Evolutionary conservation across 2,113 vertebrate genomes (phyloP).

Genomic region (Phalacrocorax pelagicus): DNA sequence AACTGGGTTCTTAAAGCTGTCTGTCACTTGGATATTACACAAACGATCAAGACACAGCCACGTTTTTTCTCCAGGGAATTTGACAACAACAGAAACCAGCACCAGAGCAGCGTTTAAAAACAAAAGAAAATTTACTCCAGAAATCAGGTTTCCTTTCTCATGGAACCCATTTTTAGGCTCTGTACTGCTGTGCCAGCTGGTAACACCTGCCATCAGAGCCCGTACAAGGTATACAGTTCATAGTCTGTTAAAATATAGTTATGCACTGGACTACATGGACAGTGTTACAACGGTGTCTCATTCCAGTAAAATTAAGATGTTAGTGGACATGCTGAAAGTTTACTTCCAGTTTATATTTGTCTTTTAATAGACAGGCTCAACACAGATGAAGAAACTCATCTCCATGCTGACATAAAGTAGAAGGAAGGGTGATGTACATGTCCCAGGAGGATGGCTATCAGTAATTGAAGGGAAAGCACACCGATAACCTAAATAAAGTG

Average conservation of each 20-base stretch:
- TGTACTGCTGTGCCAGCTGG: neutral
- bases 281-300: neutral
- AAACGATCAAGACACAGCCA: neutral
- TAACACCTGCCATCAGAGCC: neutral
- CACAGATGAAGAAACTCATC: neutral
- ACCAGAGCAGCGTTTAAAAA: neutral
- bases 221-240: too few species aligned
- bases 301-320: neutral
- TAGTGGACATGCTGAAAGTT: neutral
- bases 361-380: neutral
- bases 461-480: neutral
- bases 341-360: neutral
- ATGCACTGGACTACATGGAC: neutral
- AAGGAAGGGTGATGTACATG: neutral
- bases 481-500: neutral
- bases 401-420: neutral
- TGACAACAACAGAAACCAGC: neutral
- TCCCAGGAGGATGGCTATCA: neutral
- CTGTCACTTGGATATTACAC: neutral
- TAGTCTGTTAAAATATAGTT: neutral
- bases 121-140: neutral
- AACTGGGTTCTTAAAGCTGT: neutral
- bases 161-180: neutral
- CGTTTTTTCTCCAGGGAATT: neutral
- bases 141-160: neutral